Base-by-base conservation (phyloP, 1,140 invertebrate species). In the Trachymyrmex septentrionalis region DNA sequence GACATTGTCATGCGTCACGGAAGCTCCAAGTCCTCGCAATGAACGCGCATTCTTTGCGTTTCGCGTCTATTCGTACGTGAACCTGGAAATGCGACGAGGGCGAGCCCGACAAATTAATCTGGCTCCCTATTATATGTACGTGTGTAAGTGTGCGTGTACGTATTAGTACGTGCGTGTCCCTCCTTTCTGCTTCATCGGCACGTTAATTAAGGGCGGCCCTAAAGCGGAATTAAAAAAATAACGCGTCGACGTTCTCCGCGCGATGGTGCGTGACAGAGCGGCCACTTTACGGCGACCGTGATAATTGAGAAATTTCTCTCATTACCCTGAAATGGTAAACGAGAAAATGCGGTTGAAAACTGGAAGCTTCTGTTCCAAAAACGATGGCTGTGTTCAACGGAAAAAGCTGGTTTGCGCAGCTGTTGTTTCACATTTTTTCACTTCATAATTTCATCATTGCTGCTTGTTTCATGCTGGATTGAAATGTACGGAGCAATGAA, bases 21-120 rank as follows among this genome's bases (percentile, higher is more conserved):
- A 93, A 92, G 90, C 92, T 90, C 81, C 78, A 87, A 55, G 73
- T 80, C 72, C 67, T 89, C 85, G 82, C 91, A 93, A 92, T 90
- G 87, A 86, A 76, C 88, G 82, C 86, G 63, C 90, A 91, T 92
- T 93, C 90, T 91, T 92, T 86, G 21, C 86, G 63, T 69, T 64
- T 76, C 85, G 71, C 81, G 89, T 91, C 86, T 50, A 87, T 86
- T 91, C 77, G 85, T 71, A 86, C 87, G 87, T 91, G 87, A 90
- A 92, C 77, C 87, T 91, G 86, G 82, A 91, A 91, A 91, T 61
- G 78, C 69, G 90, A 91, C 77, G 71, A 88, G 84, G 48, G 61
- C 66, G 34, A 55, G 63, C 48, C 44, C 38, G 75, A 80, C 85
- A 86, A 90, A 90, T 92, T 92, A 92, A 92, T 91, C 91, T 69